Evolutionary conservation across 2,113 vertebrate species (phyloP).

Genomic region (Narcine bancroftii): DNA sequence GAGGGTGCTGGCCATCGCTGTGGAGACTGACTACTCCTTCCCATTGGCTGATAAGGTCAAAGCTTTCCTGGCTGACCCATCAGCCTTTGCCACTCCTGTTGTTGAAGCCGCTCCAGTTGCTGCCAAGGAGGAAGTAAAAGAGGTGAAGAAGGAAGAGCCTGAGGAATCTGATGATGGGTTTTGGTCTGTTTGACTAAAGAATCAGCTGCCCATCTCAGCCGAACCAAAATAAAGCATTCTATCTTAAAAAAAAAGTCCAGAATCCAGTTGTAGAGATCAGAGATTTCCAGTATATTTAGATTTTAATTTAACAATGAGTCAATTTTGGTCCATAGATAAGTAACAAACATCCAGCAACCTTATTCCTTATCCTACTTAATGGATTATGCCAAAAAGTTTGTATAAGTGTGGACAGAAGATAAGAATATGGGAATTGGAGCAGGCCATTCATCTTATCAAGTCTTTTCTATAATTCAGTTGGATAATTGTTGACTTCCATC

Average conservation of each 20-base stretch:
- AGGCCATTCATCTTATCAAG: background rate
- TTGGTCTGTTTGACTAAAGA: conserved; percentile 81
- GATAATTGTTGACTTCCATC: background rate
- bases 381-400: background rate
- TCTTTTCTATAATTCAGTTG: background rate
- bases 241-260: too few relatives aligned
- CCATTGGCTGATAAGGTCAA: conserved; percentile 96
- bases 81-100: conserved; percentile 69
- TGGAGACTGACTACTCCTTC: conserved; percentile 92
- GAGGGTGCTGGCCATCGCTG: conserved; percentile 80
- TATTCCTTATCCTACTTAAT: background rate
- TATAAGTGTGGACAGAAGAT: background rate
- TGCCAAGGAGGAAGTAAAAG: conserved; percentile 60
- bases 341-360: background rate
- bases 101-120: conserved; percentile 54
- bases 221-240: conserved; percentile 10
- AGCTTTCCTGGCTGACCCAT: conserved; percentile 86
- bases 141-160: conserved; percentile 78
- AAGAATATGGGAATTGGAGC: background rate
- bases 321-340: background rate
- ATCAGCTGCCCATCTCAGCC: background rate
- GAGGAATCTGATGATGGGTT: conserved; percentile 90
- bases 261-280: too few relatives aligned
- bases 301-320: background rate
- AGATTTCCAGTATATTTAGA: too few relatives aligned